Evolutionary conservation across 2,113 vertebrate genomes (phyloP).

Genomic region (Argyrosomus japonicus): DNA sequence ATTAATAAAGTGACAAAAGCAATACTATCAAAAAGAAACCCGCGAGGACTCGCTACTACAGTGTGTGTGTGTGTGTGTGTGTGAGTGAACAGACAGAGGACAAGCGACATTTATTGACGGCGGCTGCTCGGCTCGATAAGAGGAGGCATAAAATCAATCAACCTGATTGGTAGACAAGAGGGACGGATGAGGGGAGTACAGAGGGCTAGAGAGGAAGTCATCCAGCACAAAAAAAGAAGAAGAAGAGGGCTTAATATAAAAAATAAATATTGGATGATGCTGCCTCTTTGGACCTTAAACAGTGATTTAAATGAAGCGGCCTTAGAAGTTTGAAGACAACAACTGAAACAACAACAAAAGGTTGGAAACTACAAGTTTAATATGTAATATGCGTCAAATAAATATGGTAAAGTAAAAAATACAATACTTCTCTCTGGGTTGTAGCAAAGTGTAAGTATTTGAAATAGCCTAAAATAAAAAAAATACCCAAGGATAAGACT

Average conservation of each 20-base stretch:
- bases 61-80: neutral
- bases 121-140: slow-evolving; percentile 76
- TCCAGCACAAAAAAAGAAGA: slow-evolving; percentile 20
- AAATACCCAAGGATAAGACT: too few relatives aligned
- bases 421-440: too few relatives aligned
- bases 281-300: too few relatives aligned
- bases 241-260: neutral
- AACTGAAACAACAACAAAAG: too few relatives aligned
- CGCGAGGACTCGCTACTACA: neutral
- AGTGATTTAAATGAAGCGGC: too few relatives aligned
- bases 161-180: slow-evolving; percentile 54
- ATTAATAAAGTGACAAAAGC: neutral
- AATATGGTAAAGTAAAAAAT: too few relatives aligned
- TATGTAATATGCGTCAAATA: too few relatives aligned
- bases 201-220: slow-evolving; percentile 25
- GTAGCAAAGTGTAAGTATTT: too few relatives aligned
- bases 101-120: slow-evolving; percentile 70
- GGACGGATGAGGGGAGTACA: slow-evolving; percentile 1
- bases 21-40: neutral
- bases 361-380: too few relatives aligned
- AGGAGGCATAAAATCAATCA: slow-evolving; percentile 79
- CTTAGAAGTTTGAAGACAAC: too few relatives aligned
- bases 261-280: neutral
- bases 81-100: slow-evolving; percentile 13
- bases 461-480: too few relatives aligned